Evolutionary conservation across 2,797 vertebrate species (phyloP), one percentile per base, ranked within the genome.

Genomic region (Microctenopoma stevenorrisi): DNA sequence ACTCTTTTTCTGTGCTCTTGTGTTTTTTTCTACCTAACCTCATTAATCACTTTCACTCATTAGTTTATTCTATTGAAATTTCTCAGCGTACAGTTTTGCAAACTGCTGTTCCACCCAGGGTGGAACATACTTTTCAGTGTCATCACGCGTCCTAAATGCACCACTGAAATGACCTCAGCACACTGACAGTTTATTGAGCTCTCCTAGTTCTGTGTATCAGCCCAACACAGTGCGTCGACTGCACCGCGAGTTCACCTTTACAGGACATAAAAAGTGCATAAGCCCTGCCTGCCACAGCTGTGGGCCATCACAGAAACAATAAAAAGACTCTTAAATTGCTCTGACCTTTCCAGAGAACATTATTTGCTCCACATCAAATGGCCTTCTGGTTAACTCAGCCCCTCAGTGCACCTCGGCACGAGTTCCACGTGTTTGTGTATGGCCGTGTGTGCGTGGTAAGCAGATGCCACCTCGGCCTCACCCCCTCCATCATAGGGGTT

Each of bases 291-390:
- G 56, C 64, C 57, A 56, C 85, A 86, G 80, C 80, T 86, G 88
- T 65, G 62, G 73, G 71, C 84, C 87, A 78, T 79, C 87, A 81
- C 76, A 78, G 73, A 86, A 88, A 87, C 88, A 82, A 88, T 91
- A 90, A 91, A 91, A 82, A 59, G 63, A 85, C 78, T 88, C 84
- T 78, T 82, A 82, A 91, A 93, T 92, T 84, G 86, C 88, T 91
- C 76, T 91, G 88, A 93, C 91, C 91, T 91, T 92, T 90, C 87
- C 75, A 76, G 69, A 84, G 78, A 92, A 84, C 55, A 76, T 83
- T 89, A 89, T 89, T 87, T 85, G 84, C 77, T 80, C 68, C 55
- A 11, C 69, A 78, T 76, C 88, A 88, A 86, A 82, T 82, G 75
- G 68, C 79, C 66, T 89, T 68, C 74, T 79, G 86, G 83, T 83